A percentile compares a stretch with the other conserved stretches of the same genome.
phyloP scores from a whole-genome alignment of 2,113 vertebrate species.

The Maccullochella peelii region DNA sequence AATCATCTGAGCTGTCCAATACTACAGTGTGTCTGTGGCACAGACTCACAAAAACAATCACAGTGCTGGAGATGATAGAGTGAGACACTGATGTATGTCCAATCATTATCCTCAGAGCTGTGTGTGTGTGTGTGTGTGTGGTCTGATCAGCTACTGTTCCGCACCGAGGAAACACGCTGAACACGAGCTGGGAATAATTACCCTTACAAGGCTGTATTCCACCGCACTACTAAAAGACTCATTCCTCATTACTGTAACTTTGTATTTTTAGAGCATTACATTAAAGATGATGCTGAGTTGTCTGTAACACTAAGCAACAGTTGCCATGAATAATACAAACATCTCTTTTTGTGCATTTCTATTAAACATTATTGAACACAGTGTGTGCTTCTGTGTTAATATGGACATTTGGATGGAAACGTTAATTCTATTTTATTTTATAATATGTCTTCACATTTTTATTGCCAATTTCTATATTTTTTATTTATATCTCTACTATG shows the following conservation, averaged over 20 bases:
- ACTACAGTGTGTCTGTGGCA: neutral
- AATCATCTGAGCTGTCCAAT: constrained; percentile 2
- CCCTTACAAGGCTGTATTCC: neutral
- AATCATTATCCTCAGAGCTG: constrained; percentile 33
- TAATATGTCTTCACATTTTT: no score
- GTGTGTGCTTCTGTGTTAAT: neutral
- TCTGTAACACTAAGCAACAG: neutral
- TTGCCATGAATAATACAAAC: neutral
- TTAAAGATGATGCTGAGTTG: neutral
- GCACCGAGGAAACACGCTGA: neutral
- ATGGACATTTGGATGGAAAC: no score
- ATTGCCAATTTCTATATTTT: no score
- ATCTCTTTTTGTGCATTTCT: neutral
- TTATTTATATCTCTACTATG: no score
- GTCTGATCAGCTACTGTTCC: constrained; percentile 8
- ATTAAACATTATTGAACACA: neutral
- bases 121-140: constrained; percentile 15
- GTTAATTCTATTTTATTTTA: no score
- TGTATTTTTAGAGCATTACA: neutral
- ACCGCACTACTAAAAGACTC: neutral
- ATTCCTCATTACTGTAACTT: neutral
- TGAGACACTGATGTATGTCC: constrained; percentile 30
- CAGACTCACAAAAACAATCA: constrained; percentile 55
- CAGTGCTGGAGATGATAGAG: constrained; percentile 58
- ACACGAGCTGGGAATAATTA: neutral